A percentile compares a stretch with the other conserved stretches of the same genome.
Evolutionary conservation across 2,113 vertebrate genomes (phyloP).

Genomic region (Sinosuthora webbiana): DNA sequence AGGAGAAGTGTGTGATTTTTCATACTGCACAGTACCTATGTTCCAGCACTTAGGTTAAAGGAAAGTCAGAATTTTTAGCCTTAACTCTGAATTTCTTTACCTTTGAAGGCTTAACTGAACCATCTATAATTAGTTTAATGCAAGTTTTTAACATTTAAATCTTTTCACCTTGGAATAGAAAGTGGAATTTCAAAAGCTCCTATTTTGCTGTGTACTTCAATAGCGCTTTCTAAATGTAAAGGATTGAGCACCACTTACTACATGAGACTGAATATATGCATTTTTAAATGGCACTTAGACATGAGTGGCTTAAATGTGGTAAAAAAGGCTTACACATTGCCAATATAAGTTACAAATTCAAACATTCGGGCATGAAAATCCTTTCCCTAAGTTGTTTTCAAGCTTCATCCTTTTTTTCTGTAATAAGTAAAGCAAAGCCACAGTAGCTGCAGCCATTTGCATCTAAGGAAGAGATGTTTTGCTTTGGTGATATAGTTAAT

Average conservation of each 20-base stretch:
- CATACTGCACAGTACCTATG: slow-evolving; percentile 43
- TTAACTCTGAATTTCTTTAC: slow-evolving; percentile 66
- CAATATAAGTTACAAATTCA: slow-evolving; percentile 73
- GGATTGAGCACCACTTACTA: slow-evolving; percentile 35
- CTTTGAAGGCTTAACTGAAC: slow-evolving; percentile 66
- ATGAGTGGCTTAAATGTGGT: slow-evolving; percentile 61
- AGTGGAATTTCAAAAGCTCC: slow-evolving; percentile 4
- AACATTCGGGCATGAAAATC: slow-evolving; percentile 78
- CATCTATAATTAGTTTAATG: slow-evolving; percentile 52
- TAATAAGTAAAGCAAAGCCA: slow-evolving; percentile 87
- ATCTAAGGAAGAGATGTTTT: slow-evolving; percentile 87
- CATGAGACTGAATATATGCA: slow-evolving; percentile 43
- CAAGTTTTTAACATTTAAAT: slow-evolving; percentile 25
- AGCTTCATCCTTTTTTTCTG: slow-evolving; percentile 79
- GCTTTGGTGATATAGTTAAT: slow-evolving; percentile 90
- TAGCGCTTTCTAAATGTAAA: not conserved
- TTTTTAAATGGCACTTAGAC: slow-evolving; percentile 65
- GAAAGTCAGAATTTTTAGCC: slow-evolving; percentile 63
- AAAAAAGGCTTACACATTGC: slow-evolving; percentile 52
- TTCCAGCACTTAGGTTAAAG: slow-evolving; percentile 61
- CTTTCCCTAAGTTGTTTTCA: slow-evolving; percentile 78
- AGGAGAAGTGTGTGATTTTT: slow-evolving; percentile 63
- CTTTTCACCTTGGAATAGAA: slow-evolving; percentile 7
- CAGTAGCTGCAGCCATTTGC: slow-evolving; percentile 83
- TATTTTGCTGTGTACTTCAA: slow-evolving; percentile 21